Evolutionary conservation across 2,113 vertebrate genomes (phyloP).

Genomic region (Cebus imitator): DNA sequence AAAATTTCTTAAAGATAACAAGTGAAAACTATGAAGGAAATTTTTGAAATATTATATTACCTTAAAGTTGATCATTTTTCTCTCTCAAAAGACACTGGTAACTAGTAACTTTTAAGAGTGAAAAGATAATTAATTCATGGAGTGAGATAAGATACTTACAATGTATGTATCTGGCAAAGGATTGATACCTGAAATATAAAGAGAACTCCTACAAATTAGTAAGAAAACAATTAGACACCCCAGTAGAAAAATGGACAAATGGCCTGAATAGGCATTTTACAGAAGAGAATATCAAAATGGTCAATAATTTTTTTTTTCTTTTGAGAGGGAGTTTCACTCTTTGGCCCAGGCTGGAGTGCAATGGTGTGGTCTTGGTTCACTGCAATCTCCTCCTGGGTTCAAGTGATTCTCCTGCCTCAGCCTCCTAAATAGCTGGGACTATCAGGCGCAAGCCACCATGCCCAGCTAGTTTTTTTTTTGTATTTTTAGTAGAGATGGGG

Average conservation of each 20-base stretch:
- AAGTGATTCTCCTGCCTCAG: too few species aligned
- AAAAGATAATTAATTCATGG: neutral
- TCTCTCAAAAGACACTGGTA: neutral
- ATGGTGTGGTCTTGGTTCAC: too few species aligned
- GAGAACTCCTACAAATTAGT: neutral
- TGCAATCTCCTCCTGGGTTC: too few species aligned
- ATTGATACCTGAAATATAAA: neutral
- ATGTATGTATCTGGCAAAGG: neutral
- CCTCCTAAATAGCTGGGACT: too few species aligned
- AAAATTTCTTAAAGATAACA: neutral
- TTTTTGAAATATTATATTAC: neutral
- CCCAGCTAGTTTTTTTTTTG: too few species aligned
- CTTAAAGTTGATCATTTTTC: neutral
- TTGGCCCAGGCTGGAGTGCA: too few species aligned
- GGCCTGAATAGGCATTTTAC: neutral
- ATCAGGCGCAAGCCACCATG: too few species aligned
- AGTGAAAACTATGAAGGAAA: neutral
- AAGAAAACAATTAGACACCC: neutral
- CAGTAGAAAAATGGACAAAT: neutral
- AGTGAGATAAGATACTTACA: neutral
- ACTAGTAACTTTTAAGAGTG: neutral
- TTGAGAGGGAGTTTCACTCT: too few species aligned
- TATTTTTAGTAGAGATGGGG: too few species aligned
- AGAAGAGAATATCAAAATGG: neutral
- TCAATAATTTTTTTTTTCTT: neutral